phyloP scores from a whole-genome alignment of 2,888 invertebrate species.

The Hemicrepidius hirtus region DNA sequence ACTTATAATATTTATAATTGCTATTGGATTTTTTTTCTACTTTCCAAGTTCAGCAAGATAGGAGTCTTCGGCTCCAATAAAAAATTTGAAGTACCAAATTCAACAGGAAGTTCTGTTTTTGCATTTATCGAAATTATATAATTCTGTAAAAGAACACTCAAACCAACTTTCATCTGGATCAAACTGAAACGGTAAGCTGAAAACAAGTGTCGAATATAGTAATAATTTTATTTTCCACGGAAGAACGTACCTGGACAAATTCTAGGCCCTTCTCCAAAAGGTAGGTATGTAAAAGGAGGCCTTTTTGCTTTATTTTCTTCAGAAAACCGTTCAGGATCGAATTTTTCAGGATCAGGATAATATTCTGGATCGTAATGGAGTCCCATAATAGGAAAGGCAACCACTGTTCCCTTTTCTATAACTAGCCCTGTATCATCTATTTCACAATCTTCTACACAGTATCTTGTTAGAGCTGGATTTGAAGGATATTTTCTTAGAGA shows the following conservation, averaged over 20 bases:
- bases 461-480: neutral
- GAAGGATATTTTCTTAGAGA: neutral
- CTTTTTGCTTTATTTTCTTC: neutral
- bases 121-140: neutral
- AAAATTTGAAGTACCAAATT: neutral
- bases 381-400: neutral
- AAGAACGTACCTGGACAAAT: neutral
- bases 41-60: too few relatives aligned
- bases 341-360: neutral
- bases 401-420: neutral
- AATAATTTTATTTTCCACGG: too few relatives aligned
- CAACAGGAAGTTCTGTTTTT: neutral
- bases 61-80: too few relatives aligned
- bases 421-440: neutral
- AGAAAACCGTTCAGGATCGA: too few relatives aligned
- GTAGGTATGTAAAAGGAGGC: neutral
- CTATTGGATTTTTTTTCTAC: too few relatives aligned
- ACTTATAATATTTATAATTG: too few relatives aligned
- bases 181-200: neutral
- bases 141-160: neutral
- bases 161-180: neutral
- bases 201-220: neutral
- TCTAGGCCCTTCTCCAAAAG: neutral
- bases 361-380: neutral
- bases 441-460: neutral